Evolutionary conservation across 2,797 vertebrate species (phyloP), one percentile per base, ranked within the genome.

Genomic region (Schizopygopsis pylzovi): DNA sequence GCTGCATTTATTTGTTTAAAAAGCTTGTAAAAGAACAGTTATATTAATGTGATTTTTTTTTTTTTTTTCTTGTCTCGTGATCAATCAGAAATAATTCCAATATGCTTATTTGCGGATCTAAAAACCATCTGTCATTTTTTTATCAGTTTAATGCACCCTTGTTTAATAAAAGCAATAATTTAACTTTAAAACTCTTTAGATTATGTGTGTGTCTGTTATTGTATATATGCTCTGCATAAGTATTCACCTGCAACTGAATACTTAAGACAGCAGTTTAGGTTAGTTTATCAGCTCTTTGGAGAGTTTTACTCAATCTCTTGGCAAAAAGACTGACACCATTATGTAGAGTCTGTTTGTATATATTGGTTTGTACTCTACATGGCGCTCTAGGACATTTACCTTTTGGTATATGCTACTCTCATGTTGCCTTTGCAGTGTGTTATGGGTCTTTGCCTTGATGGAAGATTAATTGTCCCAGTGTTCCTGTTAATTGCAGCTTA

Each of bases 401-500:
- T 79, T 61, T 61, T 79, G n/a, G 25, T 76, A 76, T 61, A 41
- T 78, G 75, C 52, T 54, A 59, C 52, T 59, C 52, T 41, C 20
- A 12, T 43, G 15, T 59, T 79, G 80, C 49, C 56, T 83, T 75
- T 83, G 81, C 70, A 47, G 54, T 83, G 15, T 83, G 70, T 83
- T 75, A 63, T 83, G 25, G 71, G 56, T 83, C 82, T 83, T 83
- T 76, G 82, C 25, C 71, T 83, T 76, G 82, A 75, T 65, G 54
- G 71, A 83, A 76, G 43, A 75, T 76, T 76, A 83, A 83, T 83
- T 83, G 56, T 83, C 82, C 82, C 82, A 76, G 71, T 59, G 71
- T 71, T 65, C 56, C 59, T 83, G 82, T 43, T 75, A 56, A 83
- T 83, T 83, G 56, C 71, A 49, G 28, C 82, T 85, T 79, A 79